Percentiles rank a stretch among this genome's conserved stretches.
These are phyloP conservation scores for Plebejus melissa DNA, from an alignment of 2,888 invertebrate genomes.

Conservation along the genomic window DNA sequence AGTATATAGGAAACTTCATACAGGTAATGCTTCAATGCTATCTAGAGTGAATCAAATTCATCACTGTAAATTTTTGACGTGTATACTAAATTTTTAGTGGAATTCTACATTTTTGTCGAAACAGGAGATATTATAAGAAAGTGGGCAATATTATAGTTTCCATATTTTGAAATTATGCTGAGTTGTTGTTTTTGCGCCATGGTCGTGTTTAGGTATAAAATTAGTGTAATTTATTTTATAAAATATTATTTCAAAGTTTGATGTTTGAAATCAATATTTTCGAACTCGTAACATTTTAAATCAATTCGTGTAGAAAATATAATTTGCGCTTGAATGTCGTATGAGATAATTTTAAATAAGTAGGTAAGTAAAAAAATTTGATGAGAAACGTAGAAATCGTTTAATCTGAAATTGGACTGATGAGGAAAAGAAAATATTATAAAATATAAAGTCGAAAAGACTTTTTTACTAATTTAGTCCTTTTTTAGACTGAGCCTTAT, in stretches of 20 bases:
- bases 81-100: slow-evolving; percentile 34
- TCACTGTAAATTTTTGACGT: slow-evolving; percentile 38
- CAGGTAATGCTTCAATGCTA: slow-evolving; percentile 44
- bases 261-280: not conserved
- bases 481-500: not conserved
- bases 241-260: not conserved
- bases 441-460: not conserved
- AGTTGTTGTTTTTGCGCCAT: slow-evolving; percentile 5
- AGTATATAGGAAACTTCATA: slow-evolving; percentile 47
- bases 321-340: not conserved
- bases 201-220: slow-evolving; percentile 8
- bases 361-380: not conserved
- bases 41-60: slow-evolving; percentile 58
- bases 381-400: not conserved
- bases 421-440: not conserved
- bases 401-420: not conserved
- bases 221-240: slow-evolving; percentile 5
- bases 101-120: slow-evolving; percentile 9
- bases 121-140: slow-evolving; percentile 9
- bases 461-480: not conserved
- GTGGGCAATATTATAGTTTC: not conserved
- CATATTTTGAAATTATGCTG: not conserved
- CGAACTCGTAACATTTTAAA: not conserved
- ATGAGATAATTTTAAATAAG: not conserved
- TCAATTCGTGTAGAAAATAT: not conserved